Percentiles rank a stretch among this genome's conserved stretches.
Evolutionary conservation across 92 coral and sea anemone species (phyloP).

Genomic region (Epizoanthus fatuus): DNA sequence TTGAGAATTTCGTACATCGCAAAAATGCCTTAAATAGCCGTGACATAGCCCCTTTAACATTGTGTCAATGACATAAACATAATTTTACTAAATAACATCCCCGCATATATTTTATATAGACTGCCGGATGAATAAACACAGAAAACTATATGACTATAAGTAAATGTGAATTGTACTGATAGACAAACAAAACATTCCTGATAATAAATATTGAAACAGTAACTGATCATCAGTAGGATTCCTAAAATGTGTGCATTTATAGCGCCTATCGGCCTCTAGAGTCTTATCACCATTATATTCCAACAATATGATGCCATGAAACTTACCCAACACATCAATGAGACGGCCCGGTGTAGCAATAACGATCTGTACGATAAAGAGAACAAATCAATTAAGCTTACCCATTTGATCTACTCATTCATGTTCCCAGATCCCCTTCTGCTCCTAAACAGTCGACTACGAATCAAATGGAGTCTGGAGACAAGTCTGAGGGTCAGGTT

Average conservation of each 20-base stretch:
- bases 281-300: neutral
- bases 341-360: constrained; percentile 99
- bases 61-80: constrained; percentile 6
- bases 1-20: no score
- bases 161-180: neutral
- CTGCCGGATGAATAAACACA: neutral
- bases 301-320: neutral
- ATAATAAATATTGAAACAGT: no score
- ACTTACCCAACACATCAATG: constrained; percentile 97
- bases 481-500: neutral
- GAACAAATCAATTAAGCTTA: neutral
- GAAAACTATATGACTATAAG: neutral
- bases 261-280: neutral
- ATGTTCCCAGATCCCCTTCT: neutral
- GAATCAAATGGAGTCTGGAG: neutral
- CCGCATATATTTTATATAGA: neutral
- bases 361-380: constrained; percentile 80
- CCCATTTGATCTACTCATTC: neutral
- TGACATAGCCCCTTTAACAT: no score
- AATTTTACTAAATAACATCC: neutral
- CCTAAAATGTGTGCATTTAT: no score
- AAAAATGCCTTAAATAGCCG: no score
- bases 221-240: no score
- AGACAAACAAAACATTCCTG: no score
- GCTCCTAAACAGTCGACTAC: neutral